phyloP scores from a whole-genome alignment of 2,113 vertebrate species.

The Mesocricetus auratus region DNA sequence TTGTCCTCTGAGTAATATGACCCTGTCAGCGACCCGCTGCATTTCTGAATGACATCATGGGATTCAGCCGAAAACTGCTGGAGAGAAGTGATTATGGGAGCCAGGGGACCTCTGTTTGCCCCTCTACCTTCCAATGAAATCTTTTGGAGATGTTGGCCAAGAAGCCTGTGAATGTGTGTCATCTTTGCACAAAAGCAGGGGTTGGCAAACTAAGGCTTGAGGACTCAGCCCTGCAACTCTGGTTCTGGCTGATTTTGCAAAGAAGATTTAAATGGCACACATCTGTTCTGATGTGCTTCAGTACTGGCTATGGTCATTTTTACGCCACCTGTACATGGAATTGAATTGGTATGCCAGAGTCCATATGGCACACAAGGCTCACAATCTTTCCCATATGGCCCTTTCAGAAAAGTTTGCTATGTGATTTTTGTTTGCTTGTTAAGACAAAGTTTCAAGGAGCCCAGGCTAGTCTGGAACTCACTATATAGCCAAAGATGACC shows the following conservation, averaged over 20 bases:
- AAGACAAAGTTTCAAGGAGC: neutral
- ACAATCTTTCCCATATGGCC: neutral
- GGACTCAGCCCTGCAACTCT: neutral
- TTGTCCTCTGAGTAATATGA: constrained; percentile 83
- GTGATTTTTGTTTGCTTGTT: no score
- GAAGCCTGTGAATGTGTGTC: constrained; percentile 8
- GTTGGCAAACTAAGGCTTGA: neutral
- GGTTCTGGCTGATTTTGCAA: constrained; percentile 26
- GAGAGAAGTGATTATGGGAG: constrained; percentile 68
- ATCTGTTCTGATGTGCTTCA: constrained; percentile 27
- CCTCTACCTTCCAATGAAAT: constrained; percentile 69
- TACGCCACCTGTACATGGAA: neutral
- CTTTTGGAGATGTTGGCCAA: constrained; percentile 9
- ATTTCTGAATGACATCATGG: constrained; percentile 82
- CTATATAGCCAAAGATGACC: neutral
- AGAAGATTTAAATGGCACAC: constrained; percentile 70
- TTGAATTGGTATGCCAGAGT: constrained; percentile 9
- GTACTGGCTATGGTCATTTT: constrained; percentile 18
- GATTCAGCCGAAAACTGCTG: constrained; percentile 72
- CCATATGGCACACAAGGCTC: neutral
- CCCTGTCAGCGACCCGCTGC: constrained; percentile 77
- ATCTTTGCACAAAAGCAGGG: neutral
- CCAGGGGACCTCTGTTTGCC: constrained; percentile 58
- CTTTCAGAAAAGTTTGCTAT: constrained; percentile 6
- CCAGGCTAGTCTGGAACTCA: neutral